Percentiles rank a stretch among this genome's conserved stretches.
These are phyloP conservation scores for Lagodon rhomboides DNA, from an alignment of 2,797 vertebrate species.

Conservation along the genomic window DNA sequence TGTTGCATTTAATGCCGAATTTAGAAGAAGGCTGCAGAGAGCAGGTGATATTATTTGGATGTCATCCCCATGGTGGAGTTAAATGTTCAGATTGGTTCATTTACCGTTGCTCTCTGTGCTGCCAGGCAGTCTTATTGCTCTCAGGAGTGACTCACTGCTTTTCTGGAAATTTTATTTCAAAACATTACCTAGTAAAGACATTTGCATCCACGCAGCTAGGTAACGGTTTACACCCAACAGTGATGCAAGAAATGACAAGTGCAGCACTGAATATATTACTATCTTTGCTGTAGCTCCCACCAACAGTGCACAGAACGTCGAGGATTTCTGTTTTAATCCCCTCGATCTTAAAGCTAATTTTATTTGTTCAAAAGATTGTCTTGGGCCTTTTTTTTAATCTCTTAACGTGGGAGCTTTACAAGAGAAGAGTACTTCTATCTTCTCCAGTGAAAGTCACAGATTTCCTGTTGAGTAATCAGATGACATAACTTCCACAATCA, in stretches of 20 bases:
- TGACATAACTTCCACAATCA: background rate
- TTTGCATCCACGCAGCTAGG: background rate
- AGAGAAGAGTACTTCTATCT: background rate
- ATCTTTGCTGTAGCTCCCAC: too few relatives aligned
- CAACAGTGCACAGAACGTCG: background rate
- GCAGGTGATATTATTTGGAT: background rate
- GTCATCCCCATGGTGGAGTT: background rate
- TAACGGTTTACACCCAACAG: background rate
- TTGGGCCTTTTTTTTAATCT: background rate
- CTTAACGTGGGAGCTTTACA: background rate
- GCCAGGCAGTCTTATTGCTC: background rate
- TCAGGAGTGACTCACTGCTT: background rate
- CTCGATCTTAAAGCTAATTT: background rate
- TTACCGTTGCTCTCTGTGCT: background rate
- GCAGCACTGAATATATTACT: background rate
- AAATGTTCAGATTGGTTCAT: background rate
- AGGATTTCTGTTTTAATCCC: background rate
- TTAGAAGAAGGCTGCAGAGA: background rate
- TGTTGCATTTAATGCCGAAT: too few relatives aligned
- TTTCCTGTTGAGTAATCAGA: background rate
- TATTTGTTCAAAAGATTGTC: background rate
- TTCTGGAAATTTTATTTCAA: background rate
- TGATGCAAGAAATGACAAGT: background rate
- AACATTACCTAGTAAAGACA: too few relatives aligned
- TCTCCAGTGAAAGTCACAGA: background rate